Conservation (phyloP, 2,113 vertebrate species). For the Heteronetta atricapilla region DNA sequence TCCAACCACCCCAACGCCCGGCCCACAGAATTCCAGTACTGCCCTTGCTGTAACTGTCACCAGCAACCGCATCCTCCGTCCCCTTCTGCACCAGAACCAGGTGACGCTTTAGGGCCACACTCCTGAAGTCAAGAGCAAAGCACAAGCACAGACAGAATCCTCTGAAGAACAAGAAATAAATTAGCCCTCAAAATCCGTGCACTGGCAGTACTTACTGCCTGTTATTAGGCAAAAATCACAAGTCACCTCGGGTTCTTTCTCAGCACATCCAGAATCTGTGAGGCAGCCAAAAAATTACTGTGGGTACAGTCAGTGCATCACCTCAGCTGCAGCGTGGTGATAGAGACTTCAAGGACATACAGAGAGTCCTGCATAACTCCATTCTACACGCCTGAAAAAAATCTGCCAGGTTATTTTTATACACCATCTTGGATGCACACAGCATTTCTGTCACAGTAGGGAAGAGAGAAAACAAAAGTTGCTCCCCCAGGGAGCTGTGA, state of each 20-base stretch:
- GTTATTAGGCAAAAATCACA: neutral
- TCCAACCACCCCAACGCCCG: neutral
- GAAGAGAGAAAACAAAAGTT: neutral
- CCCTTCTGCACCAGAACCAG: neutral
- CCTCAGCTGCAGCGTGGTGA: neutral
- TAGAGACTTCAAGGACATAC: neutral
- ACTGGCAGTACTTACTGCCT: neutral
- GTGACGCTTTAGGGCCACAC: neutral
- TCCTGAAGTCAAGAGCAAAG: fast-evolving
- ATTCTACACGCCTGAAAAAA: neutral
- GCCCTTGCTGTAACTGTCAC: neutral
- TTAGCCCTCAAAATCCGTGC: neutral
- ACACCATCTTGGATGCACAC: neutral
- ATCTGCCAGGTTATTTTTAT: neutral
- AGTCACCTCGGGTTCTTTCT: neutral
- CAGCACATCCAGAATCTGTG: neutral
- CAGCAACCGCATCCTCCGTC: neutral
- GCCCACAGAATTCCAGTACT: neutral
- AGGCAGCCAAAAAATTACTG: neutral
- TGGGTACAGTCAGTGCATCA: neutral
- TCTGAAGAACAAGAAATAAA: fast-evolving
- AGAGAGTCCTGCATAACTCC: neutral
- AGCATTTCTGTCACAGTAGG: neutral
- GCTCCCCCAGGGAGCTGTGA: neutral
- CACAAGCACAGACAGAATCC: fast-evolving